Conservation (phyloP, 2,113 vertebrate genomes). For the Brevimyrus niger region DNA sequence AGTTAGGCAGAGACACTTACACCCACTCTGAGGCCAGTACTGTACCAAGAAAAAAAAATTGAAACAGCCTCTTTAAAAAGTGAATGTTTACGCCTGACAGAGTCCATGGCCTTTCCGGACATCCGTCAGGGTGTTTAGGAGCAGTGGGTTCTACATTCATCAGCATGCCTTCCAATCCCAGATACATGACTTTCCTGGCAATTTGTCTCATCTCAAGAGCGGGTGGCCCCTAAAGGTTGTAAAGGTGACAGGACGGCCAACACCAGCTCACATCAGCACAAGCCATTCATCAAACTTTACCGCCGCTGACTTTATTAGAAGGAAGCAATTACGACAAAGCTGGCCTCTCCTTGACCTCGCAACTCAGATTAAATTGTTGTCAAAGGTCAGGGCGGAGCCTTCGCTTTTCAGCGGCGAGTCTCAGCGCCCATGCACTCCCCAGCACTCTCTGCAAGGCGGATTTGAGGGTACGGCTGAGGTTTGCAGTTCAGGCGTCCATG, state of each 20-base stretch:
- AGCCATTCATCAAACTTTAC: constrained; percentile 56
- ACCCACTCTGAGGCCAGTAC: not conserved
- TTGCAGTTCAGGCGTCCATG: not conserved
- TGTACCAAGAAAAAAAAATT: not conserved
- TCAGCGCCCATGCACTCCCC: constrained; percentile 28
- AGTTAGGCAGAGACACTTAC: not conserved
- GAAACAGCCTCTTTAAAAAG: not conserved
- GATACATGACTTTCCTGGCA: not conserved
- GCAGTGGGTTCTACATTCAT: not conserved
- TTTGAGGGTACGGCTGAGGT: not conserved
- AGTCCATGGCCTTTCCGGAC: not conserved
- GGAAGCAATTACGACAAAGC: constrained; percentile 62
- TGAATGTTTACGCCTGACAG: not conserved
- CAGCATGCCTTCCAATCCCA: not conserved
- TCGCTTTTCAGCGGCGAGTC: constrained; percentile 17
- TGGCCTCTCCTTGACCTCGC: constrained; percentile 62
- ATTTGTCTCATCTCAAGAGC: constrained; percentile 5
- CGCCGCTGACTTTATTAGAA: constrained; percentile 50
- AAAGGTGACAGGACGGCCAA: constrained; percentile 36
- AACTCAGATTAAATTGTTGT: constrained; percentile 49
- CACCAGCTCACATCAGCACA: constrained; percentile 31
- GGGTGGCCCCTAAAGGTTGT: constrained; percentile 22
- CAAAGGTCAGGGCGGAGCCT: constrained; percentile 45
- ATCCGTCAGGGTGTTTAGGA: not conserved
- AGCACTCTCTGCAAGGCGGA: not conserved